Conservation (phyloP, 2,888 invertebrate genomes). For the Melolontha melolontha region DNA sequence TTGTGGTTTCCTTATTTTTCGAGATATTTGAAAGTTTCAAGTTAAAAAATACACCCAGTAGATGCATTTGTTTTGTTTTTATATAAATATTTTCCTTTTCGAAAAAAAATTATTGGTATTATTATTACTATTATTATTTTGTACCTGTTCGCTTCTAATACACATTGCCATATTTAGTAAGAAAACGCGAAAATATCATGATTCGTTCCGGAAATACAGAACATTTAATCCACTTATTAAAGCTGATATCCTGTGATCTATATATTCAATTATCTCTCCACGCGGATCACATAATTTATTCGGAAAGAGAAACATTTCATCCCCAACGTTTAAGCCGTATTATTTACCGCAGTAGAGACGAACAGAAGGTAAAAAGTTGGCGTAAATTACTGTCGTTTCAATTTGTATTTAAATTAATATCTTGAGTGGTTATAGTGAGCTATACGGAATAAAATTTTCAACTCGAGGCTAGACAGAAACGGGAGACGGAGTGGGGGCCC, state of each 20-base stretch:
- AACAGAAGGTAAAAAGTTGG: constrained; percentile 20
- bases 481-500: not conserved
- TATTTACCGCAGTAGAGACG: constrained; percentile 21
- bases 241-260: not conserved
- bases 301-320: constrained; percentile 11
- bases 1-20: too few relatives aligned
- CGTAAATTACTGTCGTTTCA: constrained; percentile 27
- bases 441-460: constrained; percentile 17
- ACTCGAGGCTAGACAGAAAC: not conserved
- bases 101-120: too few relatives aligned
- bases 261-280: constrained; percentile 11
- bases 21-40: too few relatives aligned
- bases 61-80: too few relatives aligned
- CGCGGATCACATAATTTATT: constrained; percentile 17
- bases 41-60: too few relatives aligned
- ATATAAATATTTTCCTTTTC: too few relatives aligned
- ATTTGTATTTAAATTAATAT: constrained; percentile 31
- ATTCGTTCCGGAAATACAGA: too few relatives aligned
- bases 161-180: too few relatives aligned
- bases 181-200: too few relatives aligned
- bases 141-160: too few relatives aligned
- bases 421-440: constrained; percentile 11
- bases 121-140: too few relatives aligned
- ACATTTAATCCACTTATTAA: too few relatives aligned
- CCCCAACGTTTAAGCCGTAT: constrained; percentile 1